phyloP scores from a whole-genome alignment of 2,888 invertebrate species.

The Falcaria lacertinaria region DNA sequence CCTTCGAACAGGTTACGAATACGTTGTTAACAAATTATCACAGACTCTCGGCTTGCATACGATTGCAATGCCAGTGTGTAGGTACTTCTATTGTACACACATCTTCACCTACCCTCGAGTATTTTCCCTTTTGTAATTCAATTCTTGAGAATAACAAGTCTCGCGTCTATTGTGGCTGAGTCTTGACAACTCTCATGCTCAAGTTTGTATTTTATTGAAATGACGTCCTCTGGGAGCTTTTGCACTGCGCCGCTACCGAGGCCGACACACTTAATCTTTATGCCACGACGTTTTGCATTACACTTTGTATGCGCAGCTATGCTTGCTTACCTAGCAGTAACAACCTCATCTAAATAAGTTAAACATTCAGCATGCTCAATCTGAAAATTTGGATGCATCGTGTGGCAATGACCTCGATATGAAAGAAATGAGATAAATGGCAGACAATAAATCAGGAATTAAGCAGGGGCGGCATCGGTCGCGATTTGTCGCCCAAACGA shows the following conservation, averaged over 20 bases:
- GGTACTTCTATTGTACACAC: slow-evolving; percentile 23
- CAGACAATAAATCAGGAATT: slow-evolving; percentile 61
- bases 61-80: no score
- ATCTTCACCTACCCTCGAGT: slow-evolving; percentile 18
- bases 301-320: background rate
- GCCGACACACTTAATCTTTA: slow-evolving; percentile 9
- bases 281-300: slow-evolving; percentile 10
- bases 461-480: slow-evolving; percentile 36
- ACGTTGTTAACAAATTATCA: no score
- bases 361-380: no score
- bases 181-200: slow-evolving; percentile 26
- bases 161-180: slow-evolving; percentile 26
- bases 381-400: no score
- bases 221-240: slow-evolving; percentile 4
- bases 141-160: slow-evolving; percentile 38
- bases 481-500: slow-evolving; percentile 47
- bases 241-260: slow-evolving; percentile 7
- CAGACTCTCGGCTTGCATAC: no score
- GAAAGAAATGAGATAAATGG: slow-evolving; percentile 58
- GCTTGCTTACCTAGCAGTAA: background rate
- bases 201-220: slow-evolving; percentile 27
- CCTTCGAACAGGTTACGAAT: no score
- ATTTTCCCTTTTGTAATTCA: slow-evolving; percentile 51
- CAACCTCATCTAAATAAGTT: background rate
- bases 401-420: slow-evolving; percentile 22